Conservation (phyloP, 2,113 vertebrate species). For the Neogobius melanostomus region DNA sequence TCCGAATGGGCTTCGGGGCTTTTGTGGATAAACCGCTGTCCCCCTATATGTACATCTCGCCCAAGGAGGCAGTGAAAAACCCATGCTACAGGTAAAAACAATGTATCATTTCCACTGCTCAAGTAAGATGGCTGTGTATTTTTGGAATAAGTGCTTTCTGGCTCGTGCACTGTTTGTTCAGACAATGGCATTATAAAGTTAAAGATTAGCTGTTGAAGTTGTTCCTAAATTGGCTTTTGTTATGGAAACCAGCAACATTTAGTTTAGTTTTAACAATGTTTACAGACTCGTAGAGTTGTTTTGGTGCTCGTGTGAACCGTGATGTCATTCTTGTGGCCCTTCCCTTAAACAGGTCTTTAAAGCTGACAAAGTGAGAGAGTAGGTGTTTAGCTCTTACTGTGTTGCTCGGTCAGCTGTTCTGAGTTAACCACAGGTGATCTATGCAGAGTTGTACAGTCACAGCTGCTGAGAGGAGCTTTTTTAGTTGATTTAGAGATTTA, state of each 20-base stretch:
- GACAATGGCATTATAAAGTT: conserved; percentile 1
- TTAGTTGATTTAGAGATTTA: conserved; percentile 20
- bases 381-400: conserved; percentile 57
- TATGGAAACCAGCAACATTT: conserved; percentile 19
- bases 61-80: conserved; percentile 84
- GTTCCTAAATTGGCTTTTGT: background rate
- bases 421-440: conserved; percentile 50
- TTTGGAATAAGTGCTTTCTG: no score
- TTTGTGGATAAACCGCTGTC: conserved; percentile 97
- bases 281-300: conserved; percentile 35
- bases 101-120: background rate
- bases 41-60: conserved; percentile 94
- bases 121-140: no score
- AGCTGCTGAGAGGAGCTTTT: background rate
- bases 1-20: conserved; percentile 94
- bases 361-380: conserved; percentile 30
- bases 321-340: conserved; percentile 43
- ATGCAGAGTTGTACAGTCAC: background rate
- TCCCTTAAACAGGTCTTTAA: conserved; percentile 44
- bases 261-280: conserved; percentile 7
- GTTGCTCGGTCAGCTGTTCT: conserved; percentile 59
- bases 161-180: background rate
- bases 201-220: background rate
- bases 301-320: conserved; percentile 44
- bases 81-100: conserved; percentile 87